A percentile compares a stretch with the other conserved stretches of the same genome.
These are phyloP conservation scores for Acanthosepion esculentum DNA, from an alignment of 2,888 invertebrate species.

Conservation along the genomic window DNA sequence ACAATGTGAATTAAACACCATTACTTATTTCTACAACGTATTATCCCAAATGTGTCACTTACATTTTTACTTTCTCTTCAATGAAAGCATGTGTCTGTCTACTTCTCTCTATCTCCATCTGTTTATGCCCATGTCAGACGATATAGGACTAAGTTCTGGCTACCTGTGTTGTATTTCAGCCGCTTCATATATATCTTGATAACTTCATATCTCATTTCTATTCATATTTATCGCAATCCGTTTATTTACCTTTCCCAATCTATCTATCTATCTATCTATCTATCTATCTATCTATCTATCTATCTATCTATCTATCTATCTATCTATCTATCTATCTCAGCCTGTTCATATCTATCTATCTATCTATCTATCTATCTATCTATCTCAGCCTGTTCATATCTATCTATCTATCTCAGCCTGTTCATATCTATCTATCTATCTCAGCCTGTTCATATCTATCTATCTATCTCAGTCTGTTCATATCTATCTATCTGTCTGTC, in stretches of 20 bases:
- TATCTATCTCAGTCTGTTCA: no score
- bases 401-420: background rate
- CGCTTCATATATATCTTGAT: background rate
- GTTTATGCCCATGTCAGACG: background rate
- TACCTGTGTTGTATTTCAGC: no score
- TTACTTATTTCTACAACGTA: conserved; percentile 4
- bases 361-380: background rate
- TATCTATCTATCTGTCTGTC: background rate
- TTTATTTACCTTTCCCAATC: background rate
- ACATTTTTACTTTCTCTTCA: background rate
- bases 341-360: background rate
- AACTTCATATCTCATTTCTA: no score
- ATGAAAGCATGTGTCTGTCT: background rate
- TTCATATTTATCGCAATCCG: background rate
- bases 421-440: background rate
- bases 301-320: background rate
- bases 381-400: background rate
- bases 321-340: background rate
- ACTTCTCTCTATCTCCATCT: background rate
- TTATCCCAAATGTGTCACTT: background rate
- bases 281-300: background rate
- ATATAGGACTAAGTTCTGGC: no score
- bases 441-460: background rate
- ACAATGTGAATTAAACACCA: background rate
- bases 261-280: background rate